Conservation (phyloP, 2,888 invertebrate species). For the Ichneumoninae sp. region DNA sequence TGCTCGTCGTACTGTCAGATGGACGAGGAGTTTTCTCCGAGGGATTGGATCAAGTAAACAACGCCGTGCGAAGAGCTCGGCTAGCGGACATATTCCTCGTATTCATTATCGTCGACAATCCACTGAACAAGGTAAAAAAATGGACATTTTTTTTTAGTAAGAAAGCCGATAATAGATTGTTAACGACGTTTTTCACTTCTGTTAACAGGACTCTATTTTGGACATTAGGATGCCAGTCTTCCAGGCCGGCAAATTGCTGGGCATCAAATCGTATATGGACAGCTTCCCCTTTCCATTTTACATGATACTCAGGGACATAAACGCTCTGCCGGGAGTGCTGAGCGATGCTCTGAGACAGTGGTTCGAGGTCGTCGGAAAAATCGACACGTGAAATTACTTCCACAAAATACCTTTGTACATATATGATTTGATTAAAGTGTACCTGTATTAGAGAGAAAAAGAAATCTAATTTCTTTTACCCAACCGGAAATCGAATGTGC, state of each 20-base stretch:
- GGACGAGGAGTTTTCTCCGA: conserved; percentile 96
- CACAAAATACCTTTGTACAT: conserved; percentile 34
- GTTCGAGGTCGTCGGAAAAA: conserved; percentile 97
- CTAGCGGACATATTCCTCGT: conserved; percentile 95
- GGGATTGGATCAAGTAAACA: conserved; percentile 91
- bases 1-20: conserved; percentile 97
- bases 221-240: conserved; percentile 94
- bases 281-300: conserved; percentile 99
- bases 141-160: not conserved
- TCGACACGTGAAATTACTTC: conserved; percentile 74
- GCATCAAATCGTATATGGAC: conserved; percentile 95
- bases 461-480: not conserved
- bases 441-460: not conserved
- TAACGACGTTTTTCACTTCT: not conserved
- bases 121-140: conserved; percentile 91
- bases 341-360: conserved; percentile 99
- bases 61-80: conserved; percentile 92
- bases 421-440: conserved; percentile 33
- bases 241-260: conserved; percentile 86
- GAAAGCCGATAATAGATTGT: not conserved
- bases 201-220: conserved; percentile 92
- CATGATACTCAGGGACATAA: conserved; percentile 95
- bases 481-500: too few species aligned
- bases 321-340: conserved; percentile 94
- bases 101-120: conserved; percentile 98